phyloP scores from a whole-genome alignment of 1,140 invertebrate genomes.

The Macrocentrus cingulum region DNA sequence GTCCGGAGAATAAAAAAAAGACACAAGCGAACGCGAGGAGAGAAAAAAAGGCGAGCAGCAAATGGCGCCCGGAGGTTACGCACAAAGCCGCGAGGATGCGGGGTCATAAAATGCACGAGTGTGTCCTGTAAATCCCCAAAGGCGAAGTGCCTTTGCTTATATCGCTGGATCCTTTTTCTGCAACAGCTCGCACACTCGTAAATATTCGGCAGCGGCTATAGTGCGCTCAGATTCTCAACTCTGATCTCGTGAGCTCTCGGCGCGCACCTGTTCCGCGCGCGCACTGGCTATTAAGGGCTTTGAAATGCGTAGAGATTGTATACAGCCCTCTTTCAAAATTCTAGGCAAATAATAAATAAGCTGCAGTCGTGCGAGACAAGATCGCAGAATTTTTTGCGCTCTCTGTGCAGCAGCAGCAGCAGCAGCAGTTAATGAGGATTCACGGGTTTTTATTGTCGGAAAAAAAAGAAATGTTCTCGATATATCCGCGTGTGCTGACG shows the following conservation, averaged over 20 bases:
- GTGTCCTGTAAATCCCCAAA: constrained; percentile 31
- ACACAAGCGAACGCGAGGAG: constrained; percentile 3
- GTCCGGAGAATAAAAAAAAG: constrained; percentile 5
- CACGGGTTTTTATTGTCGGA: background rate
- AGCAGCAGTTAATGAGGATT: too few species aligned
- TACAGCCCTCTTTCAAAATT: constrained; percentile 3
- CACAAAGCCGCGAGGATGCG: constrained; percentile 6
- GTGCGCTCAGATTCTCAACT: background rate
- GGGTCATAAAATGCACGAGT: constrained; percentile 30
- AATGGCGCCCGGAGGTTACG: constrained; percentile 25
- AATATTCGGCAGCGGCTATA: constrained; percentile 19
- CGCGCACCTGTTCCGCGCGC: constrained; percentile 15
- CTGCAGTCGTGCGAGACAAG: constrained; percentile 1
- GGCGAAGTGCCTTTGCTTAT: constrained; percentile 19
- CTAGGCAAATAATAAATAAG: background rate
- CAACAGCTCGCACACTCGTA: constrained; percentile 22
- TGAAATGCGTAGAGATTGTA: constrained; percentile 21
- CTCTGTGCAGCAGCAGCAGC: too few species aligned
- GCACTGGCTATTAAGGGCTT: constrained; percentile 28
- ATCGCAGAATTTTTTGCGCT: background rate
- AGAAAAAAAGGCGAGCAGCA: too few species aligned
- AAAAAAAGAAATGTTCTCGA: background rate
- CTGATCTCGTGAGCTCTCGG: constrained; percentile 5
- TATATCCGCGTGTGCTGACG: background rate
- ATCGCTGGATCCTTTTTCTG: constrained; percentile 8